These are phyloP conservation scores for Threskiornis aethiopicus DNA, from an alignment of 2,797 vertebrate species.

Conservation along the genomic window DNA sequence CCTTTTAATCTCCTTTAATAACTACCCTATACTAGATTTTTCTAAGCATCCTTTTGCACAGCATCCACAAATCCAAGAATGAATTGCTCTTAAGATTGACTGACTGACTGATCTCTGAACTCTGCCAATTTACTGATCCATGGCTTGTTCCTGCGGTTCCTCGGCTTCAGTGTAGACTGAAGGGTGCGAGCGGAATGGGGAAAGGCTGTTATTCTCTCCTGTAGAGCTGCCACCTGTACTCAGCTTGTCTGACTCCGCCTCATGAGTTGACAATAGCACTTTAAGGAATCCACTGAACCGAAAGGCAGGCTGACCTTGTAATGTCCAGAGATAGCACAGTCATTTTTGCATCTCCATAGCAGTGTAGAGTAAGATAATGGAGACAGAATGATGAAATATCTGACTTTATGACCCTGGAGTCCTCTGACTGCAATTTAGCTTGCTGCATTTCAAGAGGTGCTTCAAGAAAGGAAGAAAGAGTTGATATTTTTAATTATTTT, in stretches of 20 bases:
- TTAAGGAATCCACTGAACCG: neutral
- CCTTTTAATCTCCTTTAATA: conserved; percentile 79
- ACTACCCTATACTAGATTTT: conserved; percentile 66
- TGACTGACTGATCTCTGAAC: conserved; percentile 61
- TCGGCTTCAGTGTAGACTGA: neutral
- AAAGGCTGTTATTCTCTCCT: neutral
- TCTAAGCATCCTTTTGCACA: conserved; percentile 69
- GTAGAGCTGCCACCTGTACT: neutral
- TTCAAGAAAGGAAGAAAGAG: neutral
- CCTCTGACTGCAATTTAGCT: neutral
- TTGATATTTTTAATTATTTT: neutral
- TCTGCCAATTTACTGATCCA: conserved; percentile 51
- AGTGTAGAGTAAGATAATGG: neutral
- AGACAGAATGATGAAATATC: neutral
- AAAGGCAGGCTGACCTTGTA: neutral
- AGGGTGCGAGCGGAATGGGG: neutral
- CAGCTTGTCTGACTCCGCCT: neutral
- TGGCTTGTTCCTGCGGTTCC: neutral
- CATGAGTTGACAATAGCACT: neutral
- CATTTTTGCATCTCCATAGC: neutral
- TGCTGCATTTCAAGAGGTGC: neutral
- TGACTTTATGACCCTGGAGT: neutral
- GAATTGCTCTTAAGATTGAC: conserved; percentile 67
- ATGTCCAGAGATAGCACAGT: neutral
- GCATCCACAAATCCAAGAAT: conserved; percentile 70